Percentiles rank a stretch among this genome's conserved stretches.
Conservation (phyloP, 2,888 invertebrate genomes). For the Dinocampus coccinellae region DNA sequence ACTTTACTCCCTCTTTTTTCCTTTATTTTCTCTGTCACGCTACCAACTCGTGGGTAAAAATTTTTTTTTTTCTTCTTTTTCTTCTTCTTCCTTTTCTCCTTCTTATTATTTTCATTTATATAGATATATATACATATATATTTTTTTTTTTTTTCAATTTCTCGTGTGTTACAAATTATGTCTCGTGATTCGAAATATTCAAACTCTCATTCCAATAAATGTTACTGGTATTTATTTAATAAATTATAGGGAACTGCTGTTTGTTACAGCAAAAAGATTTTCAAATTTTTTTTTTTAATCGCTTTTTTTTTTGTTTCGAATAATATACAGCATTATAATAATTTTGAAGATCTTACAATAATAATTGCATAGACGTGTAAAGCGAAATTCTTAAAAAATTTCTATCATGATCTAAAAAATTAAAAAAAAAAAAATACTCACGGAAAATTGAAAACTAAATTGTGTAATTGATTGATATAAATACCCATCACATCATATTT, state of each 20-base stretch:
- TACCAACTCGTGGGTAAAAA: slow-evolving; percentile 12
- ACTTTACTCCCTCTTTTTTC: slow-evolving; percentile 15
- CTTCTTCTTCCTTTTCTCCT: background rate
- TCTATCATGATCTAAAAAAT: background rate
- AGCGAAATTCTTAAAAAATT: background rate
- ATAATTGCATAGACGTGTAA: background rate
- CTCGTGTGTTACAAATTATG: background rate
- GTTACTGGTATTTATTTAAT: background rate
- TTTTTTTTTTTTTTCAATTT: slow-evolving; percentile 7
- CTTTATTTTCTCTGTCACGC: slow-evolving; percentile 1
- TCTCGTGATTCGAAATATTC: background rate
- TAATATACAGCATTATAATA: background rate
- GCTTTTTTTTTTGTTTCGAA: background rate
- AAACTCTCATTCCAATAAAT: background rate
- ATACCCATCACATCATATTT: too few relatives aligned
- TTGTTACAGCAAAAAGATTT: background rate
- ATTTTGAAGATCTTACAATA: background rate
- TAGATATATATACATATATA: background rate
- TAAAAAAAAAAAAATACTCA: background rate
- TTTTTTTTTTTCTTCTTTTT: slow-evolving; percentile 27
- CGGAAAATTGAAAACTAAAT: background rate
- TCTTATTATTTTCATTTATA: too few relatives aligned
- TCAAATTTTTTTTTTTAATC: background rate
- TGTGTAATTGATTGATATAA: too few relatives aligned
- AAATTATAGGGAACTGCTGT: background rate